Conservation (phyloP, 2,113 vertebrate species). For the Rana temporaria region DNA sequence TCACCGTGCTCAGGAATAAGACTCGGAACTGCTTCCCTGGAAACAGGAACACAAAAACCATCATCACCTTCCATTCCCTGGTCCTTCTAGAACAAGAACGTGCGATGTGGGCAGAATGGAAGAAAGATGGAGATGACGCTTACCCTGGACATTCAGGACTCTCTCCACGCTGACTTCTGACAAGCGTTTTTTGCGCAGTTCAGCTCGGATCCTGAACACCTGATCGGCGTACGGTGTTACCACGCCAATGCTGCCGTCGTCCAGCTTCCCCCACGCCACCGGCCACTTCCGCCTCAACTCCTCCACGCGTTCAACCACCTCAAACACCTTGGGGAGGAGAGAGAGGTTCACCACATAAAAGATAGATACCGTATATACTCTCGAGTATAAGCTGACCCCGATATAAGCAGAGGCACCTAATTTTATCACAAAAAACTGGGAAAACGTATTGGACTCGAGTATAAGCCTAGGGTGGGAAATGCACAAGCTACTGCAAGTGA, state of each 20-base stretch:
- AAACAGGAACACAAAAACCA: conserved; percentile 38
- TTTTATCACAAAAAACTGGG: too few relatives aligned
- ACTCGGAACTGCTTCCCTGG: conserved; percentile 97
- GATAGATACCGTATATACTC: too few relatives aligned
- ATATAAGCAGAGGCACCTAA: too few relatives aligned
- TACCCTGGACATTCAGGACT: conserved; percentile 98
- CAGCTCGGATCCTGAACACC: conserved; percentile 95
- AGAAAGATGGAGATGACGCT: conserved; percentile 58
- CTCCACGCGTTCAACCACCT: conserved; percentile 96
- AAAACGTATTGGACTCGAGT: too few relatives aligned
- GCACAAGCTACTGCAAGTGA: too few relatives aligned
- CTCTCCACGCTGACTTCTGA: conserved; percentile 96
- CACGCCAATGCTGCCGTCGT: conserved; percentile 95
- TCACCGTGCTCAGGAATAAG: conserved; percentile 96
- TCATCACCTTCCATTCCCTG: too few relatives aligned
- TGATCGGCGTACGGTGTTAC: conserved; percentile 97
- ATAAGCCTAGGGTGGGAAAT: too few relatives aligned
- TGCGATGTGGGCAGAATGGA: too few relatives aligned
- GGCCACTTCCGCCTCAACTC: conserved; percentile 97
- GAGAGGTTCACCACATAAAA: neutral
- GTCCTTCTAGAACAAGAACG: too few relatives aligned
- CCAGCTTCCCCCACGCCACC: conserved; percentile 96
- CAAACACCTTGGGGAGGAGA: conserved; percentile 88
- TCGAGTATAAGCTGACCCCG: too few relatives aligned
- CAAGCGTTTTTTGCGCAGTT: conserved; percentile 96